Conservation (phyloP, 2,888 invertebrate species). For the Morpho deidamia region DNA sequence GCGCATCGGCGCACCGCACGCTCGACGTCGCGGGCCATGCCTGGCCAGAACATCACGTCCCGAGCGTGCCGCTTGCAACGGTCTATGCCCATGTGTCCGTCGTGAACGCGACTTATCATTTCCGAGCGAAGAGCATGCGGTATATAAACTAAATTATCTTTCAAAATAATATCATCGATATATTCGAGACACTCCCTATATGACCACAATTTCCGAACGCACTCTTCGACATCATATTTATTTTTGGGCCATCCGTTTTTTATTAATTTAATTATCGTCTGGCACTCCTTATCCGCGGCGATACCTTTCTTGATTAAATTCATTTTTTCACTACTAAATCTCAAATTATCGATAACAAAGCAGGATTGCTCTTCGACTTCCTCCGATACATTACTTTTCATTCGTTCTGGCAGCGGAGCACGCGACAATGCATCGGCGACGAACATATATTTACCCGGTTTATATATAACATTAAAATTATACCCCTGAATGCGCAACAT, state of each 20-base stretch:
- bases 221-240: constrained; percentile 15
- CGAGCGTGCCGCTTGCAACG: constrained; percentile 30
- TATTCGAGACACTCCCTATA: constrained; percentile 19
- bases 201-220: constrained; percentile 11
- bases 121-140: constrained; percentile 20
- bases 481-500: constrained; percentile 29
- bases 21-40: constrained; percentile 29
- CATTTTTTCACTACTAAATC: constrained; percentile 19
- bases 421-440: constrained; percentile 30
- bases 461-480: constrained; percentile 25
- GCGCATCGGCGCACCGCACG: constrained; percentile 22
- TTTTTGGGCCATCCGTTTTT: constrained; percentile 28
- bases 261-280: constrained; percentile 19
- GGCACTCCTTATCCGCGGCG: constrained; percentile 13
- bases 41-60: constrained; percentile 33
- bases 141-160: constrained; percentile 26
- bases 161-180: constrained; percentile 27
- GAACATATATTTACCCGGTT: constrained; percentile 31
- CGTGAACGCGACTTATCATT: constrained; percentile 29
- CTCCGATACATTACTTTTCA: constrained; percentile 11
- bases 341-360: constrained; percentile 20
- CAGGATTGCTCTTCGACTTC: constrained; percentile 20
- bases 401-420: constrained; percentile 20
- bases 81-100: constrained; percentile 33
- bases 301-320: constrained; percentile 14